phyloP scores from a whole-genome alignment of 2,888 invertebrate species.

The Polyommatus icarus region DNA sequence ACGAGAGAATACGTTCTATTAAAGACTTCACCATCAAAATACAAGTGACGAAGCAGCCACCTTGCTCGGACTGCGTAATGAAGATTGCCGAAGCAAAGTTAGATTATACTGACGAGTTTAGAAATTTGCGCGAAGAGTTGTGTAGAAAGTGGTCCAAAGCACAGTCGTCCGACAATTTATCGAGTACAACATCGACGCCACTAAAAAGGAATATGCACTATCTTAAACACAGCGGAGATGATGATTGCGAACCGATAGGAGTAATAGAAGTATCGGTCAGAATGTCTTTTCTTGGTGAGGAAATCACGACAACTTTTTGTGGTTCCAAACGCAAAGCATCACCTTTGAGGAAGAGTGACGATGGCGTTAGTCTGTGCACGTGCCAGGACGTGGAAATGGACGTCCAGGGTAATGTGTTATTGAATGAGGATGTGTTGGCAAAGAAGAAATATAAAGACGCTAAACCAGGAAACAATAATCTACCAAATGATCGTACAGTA shows the following conservation, averaged over 20 bases:
- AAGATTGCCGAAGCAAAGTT: conserved; percentile 66
- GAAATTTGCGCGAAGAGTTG: conserved; percentile 60
- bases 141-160: conserved; percentile 66
- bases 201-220: conserved; percentile 67
- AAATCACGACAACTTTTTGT: conserved; percentile 70
- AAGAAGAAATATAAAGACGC: conserved; percentile 48
- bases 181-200: conserved; percentile 69
- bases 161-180: conserved; percentile 65
- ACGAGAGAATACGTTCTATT: conserved; percentile 69
- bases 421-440: conserved; percentile 63
- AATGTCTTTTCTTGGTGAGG: conserved; percentile 74
- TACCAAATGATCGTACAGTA: conserved; percentile 32
- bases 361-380: conserved; percentile 71
- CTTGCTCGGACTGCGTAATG: conserved; percentile 65
- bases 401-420: conserved; percentile 66
- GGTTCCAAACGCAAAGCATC: conserved; percentile 61
- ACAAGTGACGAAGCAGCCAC: conserved; percentile 66
- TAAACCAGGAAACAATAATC: conserved; percentile 52
- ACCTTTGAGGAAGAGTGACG: conserved; percentile 61
- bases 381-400: conserved; percentile 76
- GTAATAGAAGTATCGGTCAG: conserved; percentile 67
- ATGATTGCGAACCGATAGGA: conserved; percentile 63
- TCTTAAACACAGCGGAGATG: conserved; percentile 58
- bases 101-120: conserved; percentile 65
- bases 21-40: conserved; percentile 62